A percentile compares a stretch with the other conserved stretches of the same genome.
phyloP scores from a whole-genome alignment of 2,797 vertebrate genomes.

The Moxostoma hubbsi region DNA sequence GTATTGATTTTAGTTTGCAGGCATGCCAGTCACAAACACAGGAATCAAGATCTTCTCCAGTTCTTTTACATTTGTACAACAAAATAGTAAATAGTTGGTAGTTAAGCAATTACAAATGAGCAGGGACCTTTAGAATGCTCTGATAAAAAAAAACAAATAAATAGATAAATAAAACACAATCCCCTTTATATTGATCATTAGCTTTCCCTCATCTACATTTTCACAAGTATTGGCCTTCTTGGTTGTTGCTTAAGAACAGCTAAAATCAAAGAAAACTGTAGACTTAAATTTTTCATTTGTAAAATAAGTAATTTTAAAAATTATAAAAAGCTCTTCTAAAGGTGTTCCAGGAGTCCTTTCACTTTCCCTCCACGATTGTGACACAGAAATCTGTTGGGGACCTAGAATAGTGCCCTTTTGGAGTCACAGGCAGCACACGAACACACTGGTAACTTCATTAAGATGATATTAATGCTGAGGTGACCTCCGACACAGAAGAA shows the following conservation, averaged over 20 bases:
- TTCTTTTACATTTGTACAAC: slow-evolving; percentile 33
- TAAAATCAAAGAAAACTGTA: not conserved
- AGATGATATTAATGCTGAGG: slow-evolving; percentile 67
- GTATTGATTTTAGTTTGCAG: slow-evolving; percentile 58
- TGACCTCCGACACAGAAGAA: slow-evolving; percentile 64
- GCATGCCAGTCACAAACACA: slow-evolving; percentile 43
- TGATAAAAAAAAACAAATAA: slow-evolving; percentile 11
- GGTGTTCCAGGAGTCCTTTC: not conserved
- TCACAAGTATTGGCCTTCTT: not conserved
- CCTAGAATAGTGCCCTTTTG: slow-evolving; percentile 61
- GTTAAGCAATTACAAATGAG: not conserved
- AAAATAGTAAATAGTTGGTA: slow-evolving; percentile 18
- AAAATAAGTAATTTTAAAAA: not conserved
- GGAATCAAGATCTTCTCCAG: slow-evolving; percentile 20
- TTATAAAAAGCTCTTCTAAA: not conserved
- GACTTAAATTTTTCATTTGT: not conserved
- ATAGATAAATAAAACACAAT: not conserved
- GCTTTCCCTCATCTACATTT: not conserved
- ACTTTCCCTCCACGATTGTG: slow-evolving; percentile 1
- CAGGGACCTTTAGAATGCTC: not conserved
- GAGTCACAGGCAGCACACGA: slow-evolving; percentile 67
- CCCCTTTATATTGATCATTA: not conserved
- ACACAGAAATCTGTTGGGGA: slow-evolving; percentile 9
- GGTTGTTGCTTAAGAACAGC: not conserved
- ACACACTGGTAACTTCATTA: slow-evolving; percentile 65